Evolutionary conservation across 2,888 invertebrate species (phyloP).

Genomic region (Drosophila paramelanica): DNA sequence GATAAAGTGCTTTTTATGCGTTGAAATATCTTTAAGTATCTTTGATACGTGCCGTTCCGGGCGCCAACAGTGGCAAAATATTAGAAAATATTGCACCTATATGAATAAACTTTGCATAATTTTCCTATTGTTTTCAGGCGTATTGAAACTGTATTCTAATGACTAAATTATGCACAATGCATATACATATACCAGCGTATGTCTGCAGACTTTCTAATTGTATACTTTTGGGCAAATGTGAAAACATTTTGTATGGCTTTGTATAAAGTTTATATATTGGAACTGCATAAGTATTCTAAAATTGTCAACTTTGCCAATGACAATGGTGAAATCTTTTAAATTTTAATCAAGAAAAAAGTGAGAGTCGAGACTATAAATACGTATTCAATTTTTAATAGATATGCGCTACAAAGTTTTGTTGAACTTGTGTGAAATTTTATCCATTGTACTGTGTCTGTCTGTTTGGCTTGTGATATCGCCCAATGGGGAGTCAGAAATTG

Average conservation of each 20-base stretch:
- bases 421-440: conserved; percentile 14
- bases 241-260: background rate
- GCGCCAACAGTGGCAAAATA: conserved; percentile 33
- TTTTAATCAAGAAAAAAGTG: conserved; percentile 10
- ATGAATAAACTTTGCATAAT: too few species aligned
- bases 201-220: conserved; percentile 5
- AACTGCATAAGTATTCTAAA: conserved; percentile 6
- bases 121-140: background rate
- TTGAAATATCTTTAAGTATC: conserved; percentile 66
- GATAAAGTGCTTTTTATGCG: conserved; percentile 67
- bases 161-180: background rate
- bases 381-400: background rate
- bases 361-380: conserved; percentile 14
- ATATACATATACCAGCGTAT: background rate
- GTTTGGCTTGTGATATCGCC: conserved; percentile 32
- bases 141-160: background rate
- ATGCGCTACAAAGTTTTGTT: conserved; percentile 13
- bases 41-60: conserved; percentile 53
- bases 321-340: conserved; percentile 22
- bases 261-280: conserved; percentile 3
- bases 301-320: background rate
- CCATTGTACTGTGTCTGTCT: conserved; percentile 40
- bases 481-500: conserved; percentile 36
- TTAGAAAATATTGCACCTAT: background rate
- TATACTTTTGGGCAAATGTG: background rate